A percentile compares a stretch with the other conserved stretches of the same genome.
These are phyloP conservation scores for Burhinus bistriatus DNA, from an alignment of 2,113 vertebrate species.

Conservation along the genomic window DNA sequence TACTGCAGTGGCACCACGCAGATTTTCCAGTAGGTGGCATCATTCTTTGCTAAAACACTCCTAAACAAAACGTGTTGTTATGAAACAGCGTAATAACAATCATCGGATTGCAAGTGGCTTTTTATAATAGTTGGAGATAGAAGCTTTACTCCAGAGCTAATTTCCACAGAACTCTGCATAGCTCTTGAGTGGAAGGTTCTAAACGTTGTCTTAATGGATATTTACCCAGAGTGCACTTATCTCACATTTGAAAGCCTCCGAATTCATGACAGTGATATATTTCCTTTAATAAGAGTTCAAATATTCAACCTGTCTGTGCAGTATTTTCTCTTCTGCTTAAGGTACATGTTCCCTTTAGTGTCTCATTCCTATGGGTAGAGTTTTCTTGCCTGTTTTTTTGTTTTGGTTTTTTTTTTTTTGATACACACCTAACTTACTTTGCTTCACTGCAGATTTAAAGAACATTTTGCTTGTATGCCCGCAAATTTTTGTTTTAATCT, in stretches of 20 bases:
- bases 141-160: neutral
- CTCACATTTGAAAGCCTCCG: neutral
- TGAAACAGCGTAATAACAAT: rapidly evolving
- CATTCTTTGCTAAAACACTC: neutral
- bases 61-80: rapidly evolving
- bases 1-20: neutral
- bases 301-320: neutral
- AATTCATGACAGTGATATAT: neutral
- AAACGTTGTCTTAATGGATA: neutral
- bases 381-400: neutral
- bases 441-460: neutral
- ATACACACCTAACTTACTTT: neutral
- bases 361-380: neutral
- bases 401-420: neutral
- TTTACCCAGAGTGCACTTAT: neutral
- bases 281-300: neutral
- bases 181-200: neutral
- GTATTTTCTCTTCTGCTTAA: neutral
- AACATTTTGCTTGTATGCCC: neutral
- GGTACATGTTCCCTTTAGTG: neutral
- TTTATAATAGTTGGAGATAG: rapidly evolving
- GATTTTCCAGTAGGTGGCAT: neutral
- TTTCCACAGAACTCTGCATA: neutral
- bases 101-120: rapidly evolving
- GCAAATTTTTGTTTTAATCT: neutral